Evolutionary conservation across 2,797 vertebrate species (phyloP), one percentile per base, ranked within the genome.

Genomic region (Podarcis siculus): DNA sequence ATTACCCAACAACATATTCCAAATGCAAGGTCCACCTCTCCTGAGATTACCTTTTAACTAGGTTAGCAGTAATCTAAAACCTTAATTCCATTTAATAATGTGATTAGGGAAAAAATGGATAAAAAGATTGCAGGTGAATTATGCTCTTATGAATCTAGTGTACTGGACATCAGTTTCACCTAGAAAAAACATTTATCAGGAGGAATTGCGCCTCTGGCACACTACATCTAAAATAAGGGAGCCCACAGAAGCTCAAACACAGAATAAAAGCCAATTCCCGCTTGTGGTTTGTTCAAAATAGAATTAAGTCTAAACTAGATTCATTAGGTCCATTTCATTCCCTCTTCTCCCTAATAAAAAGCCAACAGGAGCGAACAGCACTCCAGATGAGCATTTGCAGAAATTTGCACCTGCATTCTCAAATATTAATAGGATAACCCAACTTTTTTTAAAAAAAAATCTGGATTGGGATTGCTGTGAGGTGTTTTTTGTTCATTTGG

Each of bases 81-180:
- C 23, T 35, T 0, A 30, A 49, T 72, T 90, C 21, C 23, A 23
- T 83, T 3, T 55, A n/a, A 89, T 89, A 83, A 55, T 75, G 87
- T 86, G 64, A 86, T 67, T 91, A 49, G 49, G 13, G 23, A 3
- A 9, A 3, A 15, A 37, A 66, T 17, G 13, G 21, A 8, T 25
- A 27, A 27, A 66, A 78, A 85, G 86, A 93, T 49, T 85, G 77
- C 30, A 83, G 90, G 67, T 8, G 83, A 90, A 89, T 78, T 4
- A 0, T 81, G 87, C 85, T 80, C 89, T 92, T 79, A 30, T 83
- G 90, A 79, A 83, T 27, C 3, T 81, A 89, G 45, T 86, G 66
- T 66, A 85, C 7, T 77, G 67, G 86, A 94, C 79, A 85, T 27
- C 69, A 81, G n/a, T 87, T 91, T 82, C 79, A 19, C 0, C 91